phyloP scores from a whole-genome alignment of 2,113 vertebrate species.

The western clawed frog (Xenopus tropicalis) region DNA sequence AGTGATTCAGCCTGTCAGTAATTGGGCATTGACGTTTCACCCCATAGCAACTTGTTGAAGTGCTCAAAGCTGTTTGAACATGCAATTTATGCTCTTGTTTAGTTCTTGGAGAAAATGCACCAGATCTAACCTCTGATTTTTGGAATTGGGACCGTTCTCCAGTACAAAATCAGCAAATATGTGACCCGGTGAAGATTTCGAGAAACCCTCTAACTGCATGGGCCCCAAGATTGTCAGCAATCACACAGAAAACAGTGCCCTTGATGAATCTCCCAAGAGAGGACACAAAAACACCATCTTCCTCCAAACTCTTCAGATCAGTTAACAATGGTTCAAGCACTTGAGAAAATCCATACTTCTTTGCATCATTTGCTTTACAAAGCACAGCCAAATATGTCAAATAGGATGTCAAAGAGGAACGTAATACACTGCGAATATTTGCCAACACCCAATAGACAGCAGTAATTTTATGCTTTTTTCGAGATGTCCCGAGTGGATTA shows the following conservation, averaged over 20 bases:
- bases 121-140: no score
- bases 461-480: neutral
- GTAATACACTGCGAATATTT: neutral
- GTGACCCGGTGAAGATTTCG: neutral
- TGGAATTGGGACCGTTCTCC: no score
- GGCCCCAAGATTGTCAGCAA: neutral
- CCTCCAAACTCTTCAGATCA: neutral
- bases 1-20: no score
- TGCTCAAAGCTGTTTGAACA: no score
- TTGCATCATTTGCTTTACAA: neutral
- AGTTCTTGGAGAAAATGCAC: no score
- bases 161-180: neutral
- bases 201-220: neutral
- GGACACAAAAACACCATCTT: neutral
- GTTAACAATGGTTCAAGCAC: neutral
- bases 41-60: no score
- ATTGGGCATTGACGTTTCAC: no score
- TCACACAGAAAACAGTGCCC: neutral
- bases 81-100: no score
- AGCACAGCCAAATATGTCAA: neutral
- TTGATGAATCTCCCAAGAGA: neutral
- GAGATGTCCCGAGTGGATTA: neutral
- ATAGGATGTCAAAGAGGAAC: neutral
- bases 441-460: neutral
- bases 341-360: neutral